phyloP scores from a whole-genome alignment of 2,888 invertebrate genomes.

The Drosophila phalerata region DNA sequence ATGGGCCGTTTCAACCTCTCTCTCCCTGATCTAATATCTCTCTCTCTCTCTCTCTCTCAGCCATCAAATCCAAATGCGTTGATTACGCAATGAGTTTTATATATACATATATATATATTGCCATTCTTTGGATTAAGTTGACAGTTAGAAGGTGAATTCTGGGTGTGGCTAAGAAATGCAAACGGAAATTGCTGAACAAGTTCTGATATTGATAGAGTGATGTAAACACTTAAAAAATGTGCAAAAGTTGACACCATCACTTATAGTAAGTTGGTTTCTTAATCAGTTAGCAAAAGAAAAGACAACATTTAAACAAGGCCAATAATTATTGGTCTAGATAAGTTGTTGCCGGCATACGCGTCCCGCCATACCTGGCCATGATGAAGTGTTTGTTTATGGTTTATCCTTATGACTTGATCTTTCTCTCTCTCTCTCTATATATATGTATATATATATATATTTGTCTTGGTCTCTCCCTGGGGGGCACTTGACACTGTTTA shows the following conservation, averaged over 20 bases:
- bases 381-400: constrained; percentile 18
- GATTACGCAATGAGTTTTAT: constrained; percentile 56
- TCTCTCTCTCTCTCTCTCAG: constrained; percentile 7
- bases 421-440: background rate
- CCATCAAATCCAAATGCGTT: constrained; percentile 52
- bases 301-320: constrained; percentile 15
- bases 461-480: background rate
- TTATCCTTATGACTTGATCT: constrained; percentile 31
- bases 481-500: constrained; percentile 32
- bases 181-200: constrained; percentile 35
- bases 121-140: constrained; percentile 22
- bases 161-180: constrained; percentile 30
- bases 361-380: constrained; percentile 59
- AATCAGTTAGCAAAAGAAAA: constrained; percentile 13
- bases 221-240: constrained; percentile 43
- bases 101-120: background rate
- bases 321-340: constrained; percentile 35
- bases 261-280: constrained; percentile 13
- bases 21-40: background rate
- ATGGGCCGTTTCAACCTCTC: background rate
- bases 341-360: background rate
- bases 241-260: constrained; percentile 19
- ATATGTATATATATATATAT: background rate
- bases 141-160: background rate
- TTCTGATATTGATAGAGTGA: constrained; percentile 33